Evolutionary conservation across 2,113 vertebrate genomes (phyloP), one percentile per base, ranked within the genome.

Genomic region (Pholis gunnellus): DNA sequence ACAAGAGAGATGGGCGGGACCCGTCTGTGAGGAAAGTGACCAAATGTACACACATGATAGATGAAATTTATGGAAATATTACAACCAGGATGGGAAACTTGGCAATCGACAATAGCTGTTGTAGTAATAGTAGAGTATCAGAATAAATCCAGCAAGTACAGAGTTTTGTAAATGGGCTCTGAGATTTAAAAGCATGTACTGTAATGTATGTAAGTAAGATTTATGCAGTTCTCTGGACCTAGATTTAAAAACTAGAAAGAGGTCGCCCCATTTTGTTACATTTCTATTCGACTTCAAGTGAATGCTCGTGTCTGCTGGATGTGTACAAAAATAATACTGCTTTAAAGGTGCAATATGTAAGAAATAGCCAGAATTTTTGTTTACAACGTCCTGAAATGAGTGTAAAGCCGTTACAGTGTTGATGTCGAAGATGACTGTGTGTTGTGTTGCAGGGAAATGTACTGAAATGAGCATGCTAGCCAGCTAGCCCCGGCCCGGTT

Each of bases 21-120:
- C 70, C 3, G 5, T 71, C 77, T 64, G 17, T 25, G 44, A 54
- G 42, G 54, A 61, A n/a, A 60, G 40, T 67, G 10, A 66, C 17
- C 11, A 69, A 14, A n/a, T 1, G 0, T 46, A 15, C n/a, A 54
- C 59, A 34, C 68, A n/a, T 6, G 20, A 18, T 1, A 36, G 48
- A 46, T 50, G 22, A 67, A 25, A 72, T 64, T 54, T 17, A n/a
- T 50, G 18, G 29, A 60, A 72, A 64, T n/a, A 13, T 57, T 60
- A 31, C 5, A 59, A 60, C 59, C 15, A 74, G 29, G 52, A 59
- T 67, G 38, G 36, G 42, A 75, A 60, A 66, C 69, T 72, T 34
- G 25, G 9, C 18, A 40, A 18, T 54, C 1, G 9, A 10, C 25
- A 40, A 11, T 10, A 48, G 22, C 27, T 48, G 5, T 18, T 59